phyloP scores from a whole-genome alignment of 2,888 invertebrate species.

The Patella ulyssiponensis region DNA sequence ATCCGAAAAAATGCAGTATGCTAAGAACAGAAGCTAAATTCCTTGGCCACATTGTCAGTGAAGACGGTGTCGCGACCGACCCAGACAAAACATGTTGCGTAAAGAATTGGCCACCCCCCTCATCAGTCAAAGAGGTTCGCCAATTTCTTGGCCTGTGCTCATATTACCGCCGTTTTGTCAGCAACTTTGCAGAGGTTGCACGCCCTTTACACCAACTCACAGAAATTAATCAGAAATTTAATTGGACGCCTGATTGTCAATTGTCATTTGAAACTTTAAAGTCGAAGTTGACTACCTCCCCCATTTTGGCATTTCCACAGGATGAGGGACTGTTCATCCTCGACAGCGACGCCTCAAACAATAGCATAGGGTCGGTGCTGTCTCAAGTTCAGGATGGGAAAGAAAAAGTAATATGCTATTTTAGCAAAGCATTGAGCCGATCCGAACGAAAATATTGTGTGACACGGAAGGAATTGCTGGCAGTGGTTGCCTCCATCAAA shows the following conservation, averaged over 20 bases:
- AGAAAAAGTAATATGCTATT: constrained; percentile 39
- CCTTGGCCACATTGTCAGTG: constrained; percentile 14
- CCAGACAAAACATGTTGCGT: constrained; percentile 17
- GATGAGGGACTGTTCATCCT: neutral
- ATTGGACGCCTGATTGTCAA: neutral
- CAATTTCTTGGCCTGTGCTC: too few species aligned
- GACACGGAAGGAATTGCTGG: constrained; percentile 24
- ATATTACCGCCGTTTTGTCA: neutral
- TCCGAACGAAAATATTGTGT: constrained; percentile 12
- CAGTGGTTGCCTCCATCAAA: constrained; percentile 36
- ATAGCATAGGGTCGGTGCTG: constrained; percentile 36
- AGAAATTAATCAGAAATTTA: neutral
- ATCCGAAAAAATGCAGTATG: constrained; percentile 20
- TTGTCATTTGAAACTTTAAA: neutral
- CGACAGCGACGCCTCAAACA: neutral
- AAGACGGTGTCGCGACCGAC: constrained; percentile 19
- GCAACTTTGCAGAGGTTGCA: neutral
- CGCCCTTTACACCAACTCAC: neutral
- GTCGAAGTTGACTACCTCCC: neutral
- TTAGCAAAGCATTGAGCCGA: constrained; percentile 34
- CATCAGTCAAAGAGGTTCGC: constrained; percentile 11
- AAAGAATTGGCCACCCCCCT: constrained; percentile 12
- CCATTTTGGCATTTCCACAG: neutral
- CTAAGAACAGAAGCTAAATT: neutral
- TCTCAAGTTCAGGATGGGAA: constrained; percentile 39